Evolutionary conservation across 2,113 vertebrate genomes (phyloP).

Genomic region (Spermophilus dauricus): DNA sequence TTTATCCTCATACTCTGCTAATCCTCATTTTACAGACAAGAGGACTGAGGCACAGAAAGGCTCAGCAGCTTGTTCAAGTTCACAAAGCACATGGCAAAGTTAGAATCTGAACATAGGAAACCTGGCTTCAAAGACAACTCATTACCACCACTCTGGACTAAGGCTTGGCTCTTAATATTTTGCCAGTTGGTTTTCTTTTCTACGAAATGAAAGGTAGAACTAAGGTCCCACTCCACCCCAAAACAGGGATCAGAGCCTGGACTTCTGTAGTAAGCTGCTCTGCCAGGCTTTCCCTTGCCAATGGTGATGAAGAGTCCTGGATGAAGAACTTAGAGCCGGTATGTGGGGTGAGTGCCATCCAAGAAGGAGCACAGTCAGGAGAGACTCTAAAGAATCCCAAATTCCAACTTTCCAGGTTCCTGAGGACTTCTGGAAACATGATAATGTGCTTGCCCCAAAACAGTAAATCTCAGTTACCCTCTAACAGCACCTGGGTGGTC

Average conservation of each 20-base stretch:
- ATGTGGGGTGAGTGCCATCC: fast-evolving
- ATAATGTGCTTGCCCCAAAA: neutral
- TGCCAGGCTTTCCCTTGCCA: neutral
- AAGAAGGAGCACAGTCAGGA: neutral
- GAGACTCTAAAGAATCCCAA: neutral
- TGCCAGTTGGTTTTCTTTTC: neutral
- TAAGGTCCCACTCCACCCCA: neutral
- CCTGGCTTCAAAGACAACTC: neutral
- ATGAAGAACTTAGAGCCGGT: neutral
- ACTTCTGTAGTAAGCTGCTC: neutral
- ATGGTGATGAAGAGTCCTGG: neutral
- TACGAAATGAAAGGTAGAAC: neutral
- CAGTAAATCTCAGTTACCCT: neutral
- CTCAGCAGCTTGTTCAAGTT: too few relatives aligned
- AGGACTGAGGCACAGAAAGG: too few relatives aligned
- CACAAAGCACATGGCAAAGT: too few relatives aligned
- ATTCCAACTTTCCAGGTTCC: neutral
- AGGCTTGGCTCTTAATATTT: neutral
- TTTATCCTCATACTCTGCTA: too few relatives aligned
- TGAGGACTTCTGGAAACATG: neutral
- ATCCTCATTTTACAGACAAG: too few relatives aligned
- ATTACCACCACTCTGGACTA: neutral
- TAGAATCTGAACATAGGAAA: neutral
- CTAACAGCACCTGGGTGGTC: neutral
- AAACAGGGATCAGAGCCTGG: neutral